Base-by-base conservation (phyloP, 2,797 vertebrate genomes). In the Babyrousa celebensis region DNA sequence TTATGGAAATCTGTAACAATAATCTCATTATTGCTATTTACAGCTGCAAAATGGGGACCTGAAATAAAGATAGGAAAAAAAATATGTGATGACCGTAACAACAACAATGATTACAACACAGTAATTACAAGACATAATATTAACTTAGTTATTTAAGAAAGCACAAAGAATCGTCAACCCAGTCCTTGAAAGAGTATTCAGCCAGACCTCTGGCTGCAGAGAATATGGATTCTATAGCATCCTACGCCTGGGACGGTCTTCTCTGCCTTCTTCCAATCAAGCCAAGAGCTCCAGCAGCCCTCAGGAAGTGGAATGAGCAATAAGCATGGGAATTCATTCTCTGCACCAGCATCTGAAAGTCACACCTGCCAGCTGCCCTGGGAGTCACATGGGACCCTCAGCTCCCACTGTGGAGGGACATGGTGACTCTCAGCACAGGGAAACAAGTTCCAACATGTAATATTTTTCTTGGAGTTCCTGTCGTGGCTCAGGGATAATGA, bases 1-100 rank as follows among this genome's bases (percentile, higher is more conserved):
- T 99, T 99, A 98, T 99, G 99, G 98, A 99, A 99, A 98, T 99
- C 99, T 14, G 99, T 99, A 92, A 99, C 98, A 82, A 99, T 99
- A 96, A 99, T 99, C 99, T 99, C 99, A 98, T 99, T 99, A 98
- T 99, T 99, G 98, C 99, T 99, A 98, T 99, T 99, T 91, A 99
- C 99, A 92, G 99, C 99, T 98, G 99, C 99, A 98, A 99, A 99
- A 98, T 99, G 99, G 93, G 99, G 99, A 82, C 99, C 99, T 99
- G 98, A 5, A 98, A 96, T 83, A 78, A 96, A 94, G 84, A 98
- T 85, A 71, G 72, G 70, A 78, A 78, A 85, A 48, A 48, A 72
- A 29, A 91, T 0, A 52, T 58, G 71, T 96, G 91, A 96, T 52
- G 16, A 91, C 27, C 4, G 43, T 9, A 62, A 23, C 18, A 62